A percentile compares a stretch with the other conserved stretches of the same genome.
phyloP scores from a whole-genome alignment of 1,140 invertebrate genomes.

The Drosophila elegans region DNA sequence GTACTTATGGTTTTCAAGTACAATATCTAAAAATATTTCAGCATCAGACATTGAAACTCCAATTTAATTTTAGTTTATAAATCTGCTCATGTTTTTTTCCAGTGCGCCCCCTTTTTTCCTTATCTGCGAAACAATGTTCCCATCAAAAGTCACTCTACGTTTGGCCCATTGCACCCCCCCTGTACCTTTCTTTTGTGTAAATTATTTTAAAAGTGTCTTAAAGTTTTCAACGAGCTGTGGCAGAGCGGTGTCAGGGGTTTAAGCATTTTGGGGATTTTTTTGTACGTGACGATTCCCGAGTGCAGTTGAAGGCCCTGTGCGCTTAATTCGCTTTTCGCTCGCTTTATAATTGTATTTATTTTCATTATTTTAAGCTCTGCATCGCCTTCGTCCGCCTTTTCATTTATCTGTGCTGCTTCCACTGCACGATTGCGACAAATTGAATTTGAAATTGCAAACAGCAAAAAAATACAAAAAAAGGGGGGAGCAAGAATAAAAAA shows the following conservation, averaged over 20 bases:
- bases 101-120: neutral
- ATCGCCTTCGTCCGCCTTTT: neutral
- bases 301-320: conserved; percentile 25
- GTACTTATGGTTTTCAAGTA: too few relatives aligned
- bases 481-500: conserved; percentile 7
- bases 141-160: conserved; percentile 72
- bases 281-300: conserved; percentile 51
- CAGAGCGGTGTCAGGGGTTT: conserved; percentile 17
- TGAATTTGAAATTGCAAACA: conserved; percentile 66
- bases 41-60: too few relatives aligned
- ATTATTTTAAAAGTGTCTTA: conserved; percentile 75
- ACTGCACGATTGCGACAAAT: conserved; percentile 60
- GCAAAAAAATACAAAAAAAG: conserved; percentile 2
- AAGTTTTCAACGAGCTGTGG: conserved; percentile 52
- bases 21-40: too few relatives aligned
- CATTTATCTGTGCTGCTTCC: conserved; percentile 27
- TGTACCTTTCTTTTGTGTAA: conserved; percentile 29
- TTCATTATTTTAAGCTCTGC: conserved; percentile 67
- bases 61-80: neutral
- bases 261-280: conserved; percentile 20
- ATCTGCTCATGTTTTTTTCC: neutral
- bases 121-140: conserved; percentile 39
- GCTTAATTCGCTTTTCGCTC: conserved; percentile 47
- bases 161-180: conserved; percentile 4
- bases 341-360: conserved; percentile 72